phyloP scores from a whole-genome alignment of 2,113 vertebrate species.

The Pterocles burchelli region DNA sequence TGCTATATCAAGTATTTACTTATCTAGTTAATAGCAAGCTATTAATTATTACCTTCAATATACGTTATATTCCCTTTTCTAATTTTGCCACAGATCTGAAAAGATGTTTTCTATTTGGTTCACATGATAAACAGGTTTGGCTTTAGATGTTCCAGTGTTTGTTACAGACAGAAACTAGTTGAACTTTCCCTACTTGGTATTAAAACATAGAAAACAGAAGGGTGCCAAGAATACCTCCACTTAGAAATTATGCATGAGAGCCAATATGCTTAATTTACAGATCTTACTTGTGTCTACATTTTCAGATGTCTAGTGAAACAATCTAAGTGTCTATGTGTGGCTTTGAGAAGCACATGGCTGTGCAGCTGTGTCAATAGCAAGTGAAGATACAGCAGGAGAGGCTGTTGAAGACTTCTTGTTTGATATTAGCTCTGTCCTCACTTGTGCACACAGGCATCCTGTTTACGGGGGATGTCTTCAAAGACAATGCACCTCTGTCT shows the following conservation, averaged over 20 bases:
- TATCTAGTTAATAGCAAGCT: background rate
- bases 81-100: background rate
- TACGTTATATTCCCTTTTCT: background rate
- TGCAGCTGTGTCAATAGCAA: background rate
- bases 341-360: background rate
- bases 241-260: background rate
- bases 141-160: background rate
- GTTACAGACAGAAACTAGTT: background rate
- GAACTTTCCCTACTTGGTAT: background rate
- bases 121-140: background rate
- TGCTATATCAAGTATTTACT: background rate
- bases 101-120: background rate
- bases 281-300: background rate
- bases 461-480: background rate
- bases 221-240: background rate
- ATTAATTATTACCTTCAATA: background rate
- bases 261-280: background rate
- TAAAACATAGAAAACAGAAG: background rate
- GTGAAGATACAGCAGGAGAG: background rate
- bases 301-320: background rate
- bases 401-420: background rate
- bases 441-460: background rate
- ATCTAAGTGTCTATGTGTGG: background rate
- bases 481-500: background rate
- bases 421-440: background rate